These are phyloP conservation scores for Cepaea nemoralis DNA, from an alignment of 1,140 invertebrate genomes.

Conservation along the genomic window DNA sequence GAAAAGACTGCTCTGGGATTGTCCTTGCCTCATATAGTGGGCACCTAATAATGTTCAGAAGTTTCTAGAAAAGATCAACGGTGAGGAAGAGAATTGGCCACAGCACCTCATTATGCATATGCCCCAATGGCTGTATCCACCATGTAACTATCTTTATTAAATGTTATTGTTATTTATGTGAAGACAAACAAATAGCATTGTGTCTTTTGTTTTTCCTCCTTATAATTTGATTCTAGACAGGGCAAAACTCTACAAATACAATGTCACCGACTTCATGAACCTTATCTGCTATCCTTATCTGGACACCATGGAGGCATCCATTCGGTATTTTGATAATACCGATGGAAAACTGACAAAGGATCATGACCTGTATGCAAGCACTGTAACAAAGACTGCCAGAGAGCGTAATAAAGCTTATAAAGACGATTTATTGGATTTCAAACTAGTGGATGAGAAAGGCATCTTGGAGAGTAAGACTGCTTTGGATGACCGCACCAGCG, in stretches of 20 bases:
- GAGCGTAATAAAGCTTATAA: neutral
- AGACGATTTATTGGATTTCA: neutral
- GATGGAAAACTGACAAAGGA: neutral
- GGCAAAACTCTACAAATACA: conserved; percentile 28
- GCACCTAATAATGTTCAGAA: no score
- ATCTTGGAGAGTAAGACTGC: neutral
- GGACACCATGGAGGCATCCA: conserved; percentile 11
- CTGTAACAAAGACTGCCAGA: conserved; percentile 4
- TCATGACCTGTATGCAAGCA: conserved; percentile 14
- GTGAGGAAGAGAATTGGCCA: no score
- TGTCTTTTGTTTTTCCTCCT: neutral
- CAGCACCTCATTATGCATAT: no score
- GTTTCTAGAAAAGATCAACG: no score
- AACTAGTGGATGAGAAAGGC: neutral
- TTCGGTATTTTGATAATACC: neutral
- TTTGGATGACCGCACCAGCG: neutral
- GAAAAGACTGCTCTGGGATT: no score
- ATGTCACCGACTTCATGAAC: conserved; percentile 26
- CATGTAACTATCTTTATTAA: no score
- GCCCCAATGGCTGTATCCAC: no score
- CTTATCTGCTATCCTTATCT: neutral
- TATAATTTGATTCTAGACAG: conserved; percentile 4
- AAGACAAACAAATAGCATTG: neutral
- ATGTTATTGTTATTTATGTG: no score
- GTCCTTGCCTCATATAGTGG: no score